Base-by-base conservation (phyloP, 2,113 vertebrate species). In the Myotis davidii region DNA sequence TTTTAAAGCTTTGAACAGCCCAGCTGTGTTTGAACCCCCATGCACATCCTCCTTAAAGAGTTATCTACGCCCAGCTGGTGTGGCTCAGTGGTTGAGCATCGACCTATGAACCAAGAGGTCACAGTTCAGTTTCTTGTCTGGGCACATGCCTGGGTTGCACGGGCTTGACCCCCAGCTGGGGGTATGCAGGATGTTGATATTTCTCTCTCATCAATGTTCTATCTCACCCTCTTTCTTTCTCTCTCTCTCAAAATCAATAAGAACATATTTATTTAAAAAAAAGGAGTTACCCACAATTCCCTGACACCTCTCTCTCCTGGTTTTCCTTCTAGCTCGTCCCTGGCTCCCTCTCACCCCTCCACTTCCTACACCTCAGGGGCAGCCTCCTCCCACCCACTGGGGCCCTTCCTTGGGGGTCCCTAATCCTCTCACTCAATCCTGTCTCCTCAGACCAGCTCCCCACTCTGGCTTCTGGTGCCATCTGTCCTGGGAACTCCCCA, bases 361-460 rank as follows among this genome's bases (percentile, higher is more conserved):
- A 69, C 67, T n/a, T n/a, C 65, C 32, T 69, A n/a, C 20, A 56
- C 54, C 59, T 45, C 45, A 45, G 45, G 9, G 10, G 45, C 45
- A 45, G 45, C 45, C 45, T 72, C 21, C 23, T 14, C 70, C 39
- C 70, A 73, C 4, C 18, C 50, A 42, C 37, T 37, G 0, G 56
- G 29, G 11, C 6, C 23, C 56, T 50, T 52, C 29, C 11, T 23
- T 72, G 52, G 54, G 54, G 61, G 23, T 59, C 70, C 25, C 7
- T 45, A 4, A 48, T 34, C 52, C 25, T 34, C 54, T 52, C n/a
- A 17, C 21, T 69, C 2, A 13, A 9, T 11, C 2, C 2, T 12
- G 9, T n/a, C 45, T 52, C 72, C 29, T 4, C 1, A 0, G 0
- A 1, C 16, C 14, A 48, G 21, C 9, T 4, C 20, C 21, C 3